Percentiles rank a stretch among this genome's conserved stretches.
phyloP scores from a whole-genome alignment of 2,113 vertebrate genomes.

The Myodes glareolus region DNA sequence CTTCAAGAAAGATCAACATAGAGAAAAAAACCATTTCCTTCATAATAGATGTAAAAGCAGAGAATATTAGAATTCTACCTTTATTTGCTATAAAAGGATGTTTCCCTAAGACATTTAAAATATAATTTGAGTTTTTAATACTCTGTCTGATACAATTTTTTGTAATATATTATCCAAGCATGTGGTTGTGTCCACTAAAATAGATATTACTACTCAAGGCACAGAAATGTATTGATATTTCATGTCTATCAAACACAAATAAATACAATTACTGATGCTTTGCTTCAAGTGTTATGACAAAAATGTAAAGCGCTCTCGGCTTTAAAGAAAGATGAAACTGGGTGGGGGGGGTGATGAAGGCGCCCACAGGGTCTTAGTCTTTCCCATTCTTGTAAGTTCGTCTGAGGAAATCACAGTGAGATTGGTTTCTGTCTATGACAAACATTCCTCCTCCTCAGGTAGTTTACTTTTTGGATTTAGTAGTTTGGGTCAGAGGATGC shows the following conservation, averaged over 20 bases:
- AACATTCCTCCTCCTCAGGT: background rate
- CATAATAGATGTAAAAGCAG: background rate
- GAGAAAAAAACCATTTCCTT: background rate
- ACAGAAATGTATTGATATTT: background rate
- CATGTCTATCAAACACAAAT: background rate
- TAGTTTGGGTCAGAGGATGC: background rate
- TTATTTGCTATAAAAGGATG: background rate
- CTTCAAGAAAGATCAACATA: conserved; percentile 44
- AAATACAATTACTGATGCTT: conserved; percentile 24
- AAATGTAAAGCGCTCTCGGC: background rate
- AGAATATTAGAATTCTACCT: conserved; percentile 32
- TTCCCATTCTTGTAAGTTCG: background rate
- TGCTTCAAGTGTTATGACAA: background rate
- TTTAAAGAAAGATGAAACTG: conserved; percentile 1
- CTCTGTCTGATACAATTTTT: background rate
- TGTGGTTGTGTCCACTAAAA: background rate
- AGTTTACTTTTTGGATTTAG: background rate
- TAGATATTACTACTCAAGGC: background rate
- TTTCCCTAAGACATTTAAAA: background rate
- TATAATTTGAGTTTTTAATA: background rate
- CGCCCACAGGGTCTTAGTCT: background rate
- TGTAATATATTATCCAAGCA: conserved; percentile 31
- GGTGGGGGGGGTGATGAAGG: no score
- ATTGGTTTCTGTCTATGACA: background rate
- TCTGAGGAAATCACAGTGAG: background rate